phyloP scores from a whole-genome alignment of 2,888 invertebrate genomes.

The Pimpla rufipes region DNA sequence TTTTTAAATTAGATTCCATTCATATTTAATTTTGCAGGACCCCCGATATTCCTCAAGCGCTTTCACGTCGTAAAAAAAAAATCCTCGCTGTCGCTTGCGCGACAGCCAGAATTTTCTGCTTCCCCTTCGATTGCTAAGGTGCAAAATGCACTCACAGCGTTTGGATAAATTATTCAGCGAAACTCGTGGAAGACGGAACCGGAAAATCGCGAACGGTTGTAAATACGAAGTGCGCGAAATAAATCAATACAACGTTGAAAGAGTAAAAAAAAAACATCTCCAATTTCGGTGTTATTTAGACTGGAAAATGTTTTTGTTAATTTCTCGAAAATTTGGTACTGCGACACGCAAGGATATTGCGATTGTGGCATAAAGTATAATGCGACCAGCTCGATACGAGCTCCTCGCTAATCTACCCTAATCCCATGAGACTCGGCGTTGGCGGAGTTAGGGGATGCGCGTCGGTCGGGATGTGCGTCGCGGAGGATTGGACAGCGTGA shows the following conservation, averaged over 20 bases:
- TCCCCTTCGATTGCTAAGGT: background rate
- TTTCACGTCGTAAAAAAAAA: background rate
- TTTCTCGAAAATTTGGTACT: background rate
- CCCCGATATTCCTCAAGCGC: conserved; percentile 17
- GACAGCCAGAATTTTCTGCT: background rate
- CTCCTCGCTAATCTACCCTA: conserved; percentile 52
- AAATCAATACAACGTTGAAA: background rate
- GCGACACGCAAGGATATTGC: conserved; percentile 18
- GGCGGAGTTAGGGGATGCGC: background rate
- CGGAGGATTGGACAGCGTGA: conserved; percentile 26
- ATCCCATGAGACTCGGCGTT: conserved; percentile 30
- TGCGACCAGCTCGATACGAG: conserved; percentile 46
- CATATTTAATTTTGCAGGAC: conserved; percentile 36
- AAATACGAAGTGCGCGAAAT: background rate
- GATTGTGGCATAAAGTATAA: conserved; percentile 21
- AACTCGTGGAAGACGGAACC: background rate
- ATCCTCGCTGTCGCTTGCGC: background rate
- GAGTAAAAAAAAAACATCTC: background rate
- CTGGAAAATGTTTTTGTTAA: background rate
- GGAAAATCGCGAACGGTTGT: background rate
- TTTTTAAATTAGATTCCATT: conserved; percentile 57
- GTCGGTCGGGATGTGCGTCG: conserved; percentile 24
- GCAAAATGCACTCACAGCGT: background rate
- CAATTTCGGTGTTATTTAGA: background rate
- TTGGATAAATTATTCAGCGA: conserved; percentile 30